Conservation (phyloP, 1,140 invertebrate genomes). For the Tetragnatha versicolor region DNA sequence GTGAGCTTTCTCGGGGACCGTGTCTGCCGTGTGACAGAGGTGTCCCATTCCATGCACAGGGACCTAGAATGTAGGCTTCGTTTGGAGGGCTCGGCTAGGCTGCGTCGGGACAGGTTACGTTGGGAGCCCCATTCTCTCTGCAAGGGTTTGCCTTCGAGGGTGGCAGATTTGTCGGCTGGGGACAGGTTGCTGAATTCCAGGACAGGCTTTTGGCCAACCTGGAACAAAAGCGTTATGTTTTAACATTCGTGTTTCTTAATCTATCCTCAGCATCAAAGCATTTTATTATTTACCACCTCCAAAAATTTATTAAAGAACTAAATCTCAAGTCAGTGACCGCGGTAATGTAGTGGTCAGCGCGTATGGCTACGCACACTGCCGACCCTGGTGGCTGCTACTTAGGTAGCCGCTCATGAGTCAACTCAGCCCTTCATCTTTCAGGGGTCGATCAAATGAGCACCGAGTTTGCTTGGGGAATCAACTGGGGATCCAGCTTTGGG, state of each 20-base stretch:
- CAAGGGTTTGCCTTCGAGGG: background rate
- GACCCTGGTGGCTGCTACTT: background rate
- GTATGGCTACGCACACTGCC: too few relatives aligned
- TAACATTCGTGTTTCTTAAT: background rate
- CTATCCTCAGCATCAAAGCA: background rate
- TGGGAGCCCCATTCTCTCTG: conserved; percentile 43
- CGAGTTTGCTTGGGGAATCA: too few relatives aligned
- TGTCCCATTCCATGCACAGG: conserved; percentile 30
- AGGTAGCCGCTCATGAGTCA: too few relatives aligned
- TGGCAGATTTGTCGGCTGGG: conserved; percentile 16
- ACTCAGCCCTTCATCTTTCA: too few relatives aligned
- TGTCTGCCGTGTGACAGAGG: background rate
- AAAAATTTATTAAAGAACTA: background rate
- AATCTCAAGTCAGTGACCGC: background rate
- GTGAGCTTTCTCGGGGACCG: conserved; percentile 61
- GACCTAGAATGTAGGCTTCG: conserved; percentile 40
- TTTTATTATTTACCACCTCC: background rate
- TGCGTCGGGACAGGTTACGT: conserved; percentile 36
- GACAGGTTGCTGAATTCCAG: background rate
- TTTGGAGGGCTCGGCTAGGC: conserved; percentile 13
- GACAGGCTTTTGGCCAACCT: conserved; percentile 30
- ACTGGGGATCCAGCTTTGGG: too few relatives aligned
- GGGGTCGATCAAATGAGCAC: too few relatives aligned
- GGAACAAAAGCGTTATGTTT: background rate
- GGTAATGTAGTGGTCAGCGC: background rate